phyloP scores from a whole-genome alignment of 2,797 vertebrate genomes.

The Pampus argenteus region DNA sequence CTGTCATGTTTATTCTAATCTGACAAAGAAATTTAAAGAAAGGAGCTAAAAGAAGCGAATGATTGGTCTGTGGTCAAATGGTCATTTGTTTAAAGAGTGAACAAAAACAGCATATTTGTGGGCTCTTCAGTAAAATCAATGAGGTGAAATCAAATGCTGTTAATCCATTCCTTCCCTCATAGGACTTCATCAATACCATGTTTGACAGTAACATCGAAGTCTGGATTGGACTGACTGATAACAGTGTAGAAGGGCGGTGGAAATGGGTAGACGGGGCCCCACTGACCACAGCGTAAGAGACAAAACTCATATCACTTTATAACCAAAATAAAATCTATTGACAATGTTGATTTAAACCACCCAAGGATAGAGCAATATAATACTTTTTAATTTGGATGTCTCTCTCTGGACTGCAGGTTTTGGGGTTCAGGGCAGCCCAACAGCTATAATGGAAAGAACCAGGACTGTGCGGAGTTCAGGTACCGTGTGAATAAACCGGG shows the following conservation, averaged over 20 bases:
- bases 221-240: slow-evolving; percentile 77
- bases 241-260: slow-evolving; percentile 62
- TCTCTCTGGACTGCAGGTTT: slow-evolving; percentile 45
- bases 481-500: neutral
- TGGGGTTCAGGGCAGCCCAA: slow-evolving; percentile 75
- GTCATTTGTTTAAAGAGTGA: too few species aligned
- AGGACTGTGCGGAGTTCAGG: slow-evolving; percentile 78
- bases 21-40: too few species aligned
- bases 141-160: too few species aligned
- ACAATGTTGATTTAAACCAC: neutral
- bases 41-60: too few species aligned
- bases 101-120: too few species aligned
- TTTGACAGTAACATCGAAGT: slow-evolving; percentile 46
- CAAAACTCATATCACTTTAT: neutral
- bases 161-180: neutral
- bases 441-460: slow-evolving; percentile 60
- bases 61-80: too few species aligned
- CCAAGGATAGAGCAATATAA: neutral
- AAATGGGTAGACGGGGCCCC: slow-evolving; percentile 72
- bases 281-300: slow-evolving; percentile 50
- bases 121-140: too few species aligned
- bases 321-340: neutral
- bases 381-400: neutral
- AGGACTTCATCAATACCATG: slow-evolving; percentile 68
- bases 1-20: too few species aligned